Percentiles rank a stretch among this genome's conserved stretches.
phyloP scores from a whole-genome alignment of 2,888 invertebrate species.

The Conchocele bisecta region DNA sequence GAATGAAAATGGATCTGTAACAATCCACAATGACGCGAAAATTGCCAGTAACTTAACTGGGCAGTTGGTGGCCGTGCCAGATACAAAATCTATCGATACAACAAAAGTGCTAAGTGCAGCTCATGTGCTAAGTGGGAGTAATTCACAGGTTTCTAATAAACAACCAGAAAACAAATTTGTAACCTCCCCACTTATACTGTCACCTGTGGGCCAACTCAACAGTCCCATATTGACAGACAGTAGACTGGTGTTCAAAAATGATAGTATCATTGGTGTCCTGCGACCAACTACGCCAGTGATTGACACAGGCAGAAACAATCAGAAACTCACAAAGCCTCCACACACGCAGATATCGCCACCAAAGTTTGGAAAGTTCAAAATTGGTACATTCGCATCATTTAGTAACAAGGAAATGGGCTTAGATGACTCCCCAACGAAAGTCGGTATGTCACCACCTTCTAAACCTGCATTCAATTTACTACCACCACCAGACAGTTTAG shows the following conservation, averaged over 20 bases:
- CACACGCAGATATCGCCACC: conserved; percentile 45
- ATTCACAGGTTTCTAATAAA: background rate
- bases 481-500: background rate
- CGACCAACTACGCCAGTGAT: conserved; percentile 32
- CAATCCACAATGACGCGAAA: conserved; percentile 43
- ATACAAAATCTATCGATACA: too few relatives aligned
- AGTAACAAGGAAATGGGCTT: conserved; percentile 71
- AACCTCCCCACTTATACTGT: conserved; percentile 35
- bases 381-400: conserved; percentile 76
- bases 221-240: too few relatives aligned
- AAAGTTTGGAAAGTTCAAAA: conserved; percentile 73
- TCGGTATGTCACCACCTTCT: background rate
- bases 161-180: background rate
- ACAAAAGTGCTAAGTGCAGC: too few relatives aligned
- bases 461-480: background rate
- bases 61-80: conserved; percentile 35
- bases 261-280: conserved; percentile 38
- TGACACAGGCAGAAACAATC: too few relatives aligned
- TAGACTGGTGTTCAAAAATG: too few relatives aligned
- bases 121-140: background rate
- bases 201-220: conserved; percentile 49
- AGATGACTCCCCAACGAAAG: conserved; percentile 55
- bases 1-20: conserved; percentile 50
- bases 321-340: too few relatives aligned
- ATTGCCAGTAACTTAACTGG: conserved; percentile 30